Base-by-base conservation (phyloP, 2,797 vertebrate species). In the Danio kyathit region DNA sequence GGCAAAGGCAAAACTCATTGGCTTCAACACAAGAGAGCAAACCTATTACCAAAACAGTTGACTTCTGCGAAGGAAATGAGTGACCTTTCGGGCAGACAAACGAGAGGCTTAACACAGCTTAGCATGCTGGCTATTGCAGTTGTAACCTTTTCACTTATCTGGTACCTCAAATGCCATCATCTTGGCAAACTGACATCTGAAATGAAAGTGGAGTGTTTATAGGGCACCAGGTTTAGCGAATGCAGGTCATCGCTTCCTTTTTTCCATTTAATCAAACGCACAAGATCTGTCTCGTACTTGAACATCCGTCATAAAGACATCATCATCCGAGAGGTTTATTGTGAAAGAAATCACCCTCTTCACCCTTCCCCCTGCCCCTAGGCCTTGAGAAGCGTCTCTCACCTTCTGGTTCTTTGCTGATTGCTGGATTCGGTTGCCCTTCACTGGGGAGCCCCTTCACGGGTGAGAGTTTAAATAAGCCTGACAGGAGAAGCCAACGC, bases 401-500 rank as follows among this genome's bases (percentile, higher is more conserved):
- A 66, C 74, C 66, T 57, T 51, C 76, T 76, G 77, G 81, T 81
- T 81, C 83, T 83, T 84, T 76, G 84, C 72, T 84, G 49, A 77
- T 66, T 73, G 66, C 84, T 74, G 73, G 84, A 88, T 87, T 86
- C 84, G 84, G 83, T 82, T 82, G 83, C 86, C 82, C 88, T 87
- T 89, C 88, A 88, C 90, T 87, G 88, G 89, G 90, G 78, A 81
- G 76, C 19, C 87, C 82, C 86, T 90, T 88, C 88, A 90, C 83
- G 78, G 76, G 76, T 75, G 83, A 77, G 81, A 87, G 76, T 64
- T 87, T 93, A 92, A 93, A 93, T 88, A 86, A 89, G 91, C 85
- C 82, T 89, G 92, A 93, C 92, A 94, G 91, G 83, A 73, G 70
- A 88, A 90, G 90, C 86, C 87, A 81, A 89, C 87, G 76, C 88